Conservation (phyloP, 2,113 vertebrate genomes). For the Hemiscyllium ocellatum region DNA sequence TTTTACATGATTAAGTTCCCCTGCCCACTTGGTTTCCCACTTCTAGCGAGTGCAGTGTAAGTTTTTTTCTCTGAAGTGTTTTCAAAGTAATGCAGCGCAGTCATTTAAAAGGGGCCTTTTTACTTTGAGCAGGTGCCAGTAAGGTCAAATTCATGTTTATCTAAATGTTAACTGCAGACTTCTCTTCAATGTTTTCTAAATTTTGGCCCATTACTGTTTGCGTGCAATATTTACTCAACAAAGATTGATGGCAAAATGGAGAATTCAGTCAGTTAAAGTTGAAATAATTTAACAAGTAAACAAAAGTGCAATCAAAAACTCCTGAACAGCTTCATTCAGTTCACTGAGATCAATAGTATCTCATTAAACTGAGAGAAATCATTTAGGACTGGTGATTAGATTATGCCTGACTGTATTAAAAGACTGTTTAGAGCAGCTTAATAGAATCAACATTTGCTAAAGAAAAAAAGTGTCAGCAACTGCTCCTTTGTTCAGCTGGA, state of each 20-base stretch:
- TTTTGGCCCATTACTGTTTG: background rate
- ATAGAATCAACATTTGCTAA: conserved; percentile 38
- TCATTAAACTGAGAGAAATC: conserved; percentile 37
- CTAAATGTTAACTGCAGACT: background rate
- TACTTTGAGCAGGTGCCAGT: background rate
- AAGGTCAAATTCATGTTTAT: background rate
- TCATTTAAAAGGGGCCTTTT: background rate
- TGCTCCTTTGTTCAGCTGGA: background rate
- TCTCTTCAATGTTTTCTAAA: background rate
- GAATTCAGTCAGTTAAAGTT: background rate
- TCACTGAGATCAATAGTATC: conserved; percentile 33
- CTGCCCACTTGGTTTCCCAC: too few relatives aligned
- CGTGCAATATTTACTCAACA: background rate
- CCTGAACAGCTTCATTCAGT: conserved; percentile 37
- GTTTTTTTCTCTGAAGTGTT: background rate
- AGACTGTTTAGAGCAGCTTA: conserved; percentile 34
- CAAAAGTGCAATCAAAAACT: conserved; percentile 32
- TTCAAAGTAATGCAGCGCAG: background rate
- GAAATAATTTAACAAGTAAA: conserved; percentile 28
- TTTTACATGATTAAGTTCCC: too few relatives aligned
- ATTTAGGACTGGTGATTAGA: conserved; percentile 37
- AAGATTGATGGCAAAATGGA: background rate
- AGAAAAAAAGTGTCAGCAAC: conserved; percentile 6
- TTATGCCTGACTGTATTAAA: conserved; percentile 38
- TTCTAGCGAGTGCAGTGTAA: background rate